phyloP scores from a whole-genome alignment of 1,140 invertebrate species.

The Papilio machaon region DNA sequence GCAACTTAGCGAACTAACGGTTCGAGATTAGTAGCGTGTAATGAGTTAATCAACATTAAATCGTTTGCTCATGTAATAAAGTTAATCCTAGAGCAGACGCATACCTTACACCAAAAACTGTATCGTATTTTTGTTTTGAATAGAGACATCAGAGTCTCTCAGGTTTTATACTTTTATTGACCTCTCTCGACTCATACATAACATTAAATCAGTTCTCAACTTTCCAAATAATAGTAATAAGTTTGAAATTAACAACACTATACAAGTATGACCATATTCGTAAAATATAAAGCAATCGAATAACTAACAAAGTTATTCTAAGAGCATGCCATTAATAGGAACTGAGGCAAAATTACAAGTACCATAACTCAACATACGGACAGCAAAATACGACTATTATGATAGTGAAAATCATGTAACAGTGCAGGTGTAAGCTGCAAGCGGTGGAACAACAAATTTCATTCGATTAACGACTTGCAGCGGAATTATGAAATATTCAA shows the following conservation, averaged over 20 bases:
- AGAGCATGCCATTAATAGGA: slow-evolving; percentile 23
- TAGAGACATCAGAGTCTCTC: background rate
- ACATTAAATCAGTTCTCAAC: background rate
- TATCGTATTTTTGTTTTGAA: background rate
- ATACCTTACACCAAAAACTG: too few relatives aligned
- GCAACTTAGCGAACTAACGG: slow-evolving; percentile 25
- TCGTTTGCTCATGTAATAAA: slow-evolving; percentile 20
- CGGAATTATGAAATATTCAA: slow-evolving; percentile 29
- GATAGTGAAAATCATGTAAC: slow-evolving; percentile 36
- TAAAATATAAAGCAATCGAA: slow-evolving; percentile 10
- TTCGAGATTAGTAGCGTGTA: slow-evolving; percentile 29
- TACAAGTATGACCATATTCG: slow-evolving; percentile 15
- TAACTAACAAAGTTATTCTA: slow-evolving; percentile 3
- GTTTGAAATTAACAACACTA: background rate
- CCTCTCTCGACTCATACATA: background rate
- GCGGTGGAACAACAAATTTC: slow-evolving; percentile 36
- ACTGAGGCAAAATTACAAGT: slow-evolving; percentile 28
- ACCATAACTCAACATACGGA: slow-evolving; percentile 33
- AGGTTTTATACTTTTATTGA: background rate
- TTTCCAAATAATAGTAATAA: background rate
- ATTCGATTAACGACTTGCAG: slow-evolving; percentile 29
- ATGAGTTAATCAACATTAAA: slow-evolving; percentile 35
- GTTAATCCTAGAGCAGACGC: background rate
- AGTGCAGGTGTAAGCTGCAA: slow-evolving; percentile 37
- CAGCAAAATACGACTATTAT: slow-evolving; percentile 36